phyloP scores from a whole-genome alignment of 2,888 invertebrate species.

The Venusia cambrica region DNA sequence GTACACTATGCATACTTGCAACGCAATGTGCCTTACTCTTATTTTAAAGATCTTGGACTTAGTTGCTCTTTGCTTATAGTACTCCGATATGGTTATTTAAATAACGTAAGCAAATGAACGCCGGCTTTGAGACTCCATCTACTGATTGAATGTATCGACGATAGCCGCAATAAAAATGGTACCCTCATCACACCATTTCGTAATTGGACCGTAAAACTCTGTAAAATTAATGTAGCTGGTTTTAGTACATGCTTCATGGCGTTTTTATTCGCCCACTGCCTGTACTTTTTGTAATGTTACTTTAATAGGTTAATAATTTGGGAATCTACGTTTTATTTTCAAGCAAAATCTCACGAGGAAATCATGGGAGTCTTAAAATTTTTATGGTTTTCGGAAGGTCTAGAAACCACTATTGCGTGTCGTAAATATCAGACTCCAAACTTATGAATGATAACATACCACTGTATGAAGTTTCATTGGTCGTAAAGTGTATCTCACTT shows the following conservation, averaged over 20 bases:
- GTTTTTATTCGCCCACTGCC: conserved; percentile 43
- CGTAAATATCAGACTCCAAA: conserved; percentile 24
- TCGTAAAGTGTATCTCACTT: conserved; percentile 16
- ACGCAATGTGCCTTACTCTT: too few relatives aligned
- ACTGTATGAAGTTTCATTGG: conserved; percentile 24
- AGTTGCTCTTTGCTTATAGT: too few relatives aligned
- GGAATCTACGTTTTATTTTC: conserved; percentile 33
- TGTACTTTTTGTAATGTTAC: conserved; percentile 36
- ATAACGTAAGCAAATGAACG: neutral
- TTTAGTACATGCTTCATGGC: conserved; percentile 45
- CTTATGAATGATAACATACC: conserved; percentile 18
- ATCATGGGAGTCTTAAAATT: conserved; percentile 15
- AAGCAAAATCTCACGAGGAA: conserved; percentile 22
- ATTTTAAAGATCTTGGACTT: too few relatives aligned
- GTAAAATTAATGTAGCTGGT: conserved; percentile 46
- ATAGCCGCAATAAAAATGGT: conserved; percentile 47
- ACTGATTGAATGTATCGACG: conserved; percentile 37
- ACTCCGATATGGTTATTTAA: too few relatives aligned
- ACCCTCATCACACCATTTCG: conserved; percentile 52
- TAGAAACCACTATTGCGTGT: conserved; percentile 15
- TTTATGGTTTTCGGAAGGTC: conserved; percentile 20
- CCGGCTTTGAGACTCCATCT: conserved; percentile 22
- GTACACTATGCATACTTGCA: too few relatives aligned
- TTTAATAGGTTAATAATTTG: conserved; percentile 31
- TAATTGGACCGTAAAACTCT: conserved; percentile 56